phyloP scores from a whole-genome alignment of 2,113 vertebrate species.

The Hippolais icterina region DNA sequence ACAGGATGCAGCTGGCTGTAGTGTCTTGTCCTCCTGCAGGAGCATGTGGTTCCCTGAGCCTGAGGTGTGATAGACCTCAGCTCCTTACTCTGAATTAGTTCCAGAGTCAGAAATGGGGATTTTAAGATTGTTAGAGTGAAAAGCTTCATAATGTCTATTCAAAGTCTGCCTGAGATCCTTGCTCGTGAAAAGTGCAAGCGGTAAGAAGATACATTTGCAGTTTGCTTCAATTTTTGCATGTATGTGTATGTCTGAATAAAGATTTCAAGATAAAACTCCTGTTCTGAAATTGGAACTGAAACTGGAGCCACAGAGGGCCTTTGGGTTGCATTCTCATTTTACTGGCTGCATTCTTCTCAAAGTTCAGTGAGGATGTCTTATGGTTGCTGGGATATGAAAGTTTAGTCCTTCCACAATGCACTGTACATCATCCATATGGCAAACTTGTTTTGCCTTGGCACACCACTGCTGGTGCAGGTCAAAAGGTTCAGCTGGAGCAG shows the following conservation, averaged over 20 bases:
- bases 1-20: background rate
- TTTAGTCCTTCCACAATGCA: background rate
- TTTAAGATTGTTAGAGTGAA: background rate
- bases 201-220: background rate
- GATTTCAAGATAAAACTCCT: constrained; percentile 2
- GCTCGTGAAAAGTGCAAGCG: background rate
- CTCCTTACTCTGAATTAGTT: background rate
- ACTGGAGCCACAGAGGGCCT: background rate
- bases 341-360: background rate
- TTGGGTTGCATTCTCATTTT: background rate
- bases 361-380: background rate
- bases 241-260: background rate
- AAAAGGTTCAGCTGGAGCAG: background rate
- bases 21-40: background rate
- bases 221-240: background rate
- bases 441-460: background rate
- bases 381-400: background rate
- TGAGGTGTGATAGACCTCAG: background rate
- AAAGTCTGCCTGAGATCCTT: background rate
- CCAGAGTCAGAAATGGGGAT: background rate
- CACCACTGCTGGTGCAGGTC: background rate
- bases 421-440: fast-evolving
- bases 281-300: constrained; percentile 39
- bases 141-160: background rate
- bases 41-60: background rate